Evolutionary conservation across 2,888 invertebrate genomes (phyloP).

Genomic region (Fragum fragum): DNA sequence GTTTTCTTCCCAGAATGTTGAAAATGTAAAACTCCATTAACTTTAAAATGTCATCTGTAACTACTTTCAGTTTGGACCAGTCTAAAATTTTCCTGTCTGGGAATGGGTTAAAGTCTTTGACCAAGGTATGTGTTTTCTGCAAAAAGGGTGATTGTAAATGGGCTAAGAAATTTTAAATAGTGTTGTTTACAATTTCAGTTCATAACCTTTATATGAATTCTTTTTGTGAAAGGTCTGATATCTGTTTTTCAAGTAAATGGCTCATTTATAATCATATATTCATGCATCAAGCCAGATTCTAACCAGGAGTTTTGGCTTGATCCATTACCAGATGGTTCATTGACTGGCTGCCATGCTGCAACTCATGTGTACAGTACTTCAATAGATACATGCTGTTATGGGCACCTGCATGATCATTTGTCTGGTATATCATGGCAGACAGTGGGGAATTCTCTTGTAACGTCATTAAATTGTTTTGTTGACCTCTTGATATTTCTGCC

Average conservation of each 20-base stretch:
- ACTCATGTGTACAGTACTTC: conserved; percentile 2
- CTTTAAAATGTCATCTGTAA: no score
- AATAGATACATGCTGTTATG: neutral
- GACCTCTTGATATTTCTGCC: neutral
- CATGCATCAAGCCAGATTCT: conserved; percentile 13
- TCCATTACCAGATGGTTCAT: conserved; percentile 20
- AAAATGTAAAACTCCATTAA: no score
- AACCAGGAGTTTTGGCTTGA: conserved; percentile 8
- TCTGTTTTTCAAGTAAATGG: conserved; percentile 18
- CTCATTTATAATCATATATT: conserved; percentile 25
- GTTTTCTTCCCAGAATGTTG: no score
- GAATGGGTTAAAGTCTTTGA: no score
- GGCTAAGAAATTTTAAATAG: no score
- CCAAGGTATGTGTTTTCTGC: no score
- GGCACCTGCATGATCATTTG: neutral
- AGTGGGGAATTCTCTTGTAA: no score
- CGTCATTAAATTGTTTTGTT: neutral
- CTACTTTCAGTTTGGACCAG: no score
- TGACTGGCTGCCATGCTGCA: neutral
- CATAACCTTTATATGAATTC: no score
- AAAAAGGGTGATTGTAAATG: no score
- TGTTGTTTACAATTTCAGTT: no score
- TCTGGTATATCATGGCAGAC: neutral
- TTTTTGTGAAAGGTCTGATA: neutral
- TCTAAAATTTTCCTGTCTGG: no score